phyloP scores from a whole-genome alignment of 64 coral and sea anemone genomes.

The Cladopsammia gracilis region DNA sequence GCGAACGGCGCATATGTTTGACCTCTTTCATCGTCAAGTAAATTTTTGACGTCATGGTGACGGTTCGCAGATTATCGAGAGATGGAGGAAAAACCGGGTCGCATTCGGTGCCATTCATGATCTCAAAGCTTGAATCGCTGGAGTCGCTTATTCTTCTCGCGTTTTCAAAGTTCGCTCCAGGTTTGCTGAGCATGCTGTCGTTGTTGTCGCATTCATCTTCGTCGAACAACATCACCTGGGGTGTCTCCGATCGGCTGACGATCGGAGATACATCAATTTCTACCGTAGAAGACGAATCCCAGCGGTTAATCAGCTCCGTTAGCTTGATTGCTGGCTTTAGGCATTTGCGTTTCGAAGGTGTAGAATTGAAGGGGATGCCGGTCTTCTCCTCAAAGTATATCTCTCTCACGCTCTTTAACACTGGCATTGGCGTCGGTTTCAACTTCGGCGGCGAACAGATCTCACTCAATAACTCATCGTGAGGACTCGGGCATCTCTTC shows the following conservation, averaged over 20 bases:
- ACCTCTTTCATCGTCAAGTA: constrained; percentile 77
- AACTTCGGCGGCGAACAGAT: constrained; percentile 73
- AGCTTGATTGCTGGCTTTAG: constrained; percentile 79
- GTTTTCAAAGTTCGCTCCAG: neutral
- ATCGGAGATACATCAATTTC: constrained; percentile 61
- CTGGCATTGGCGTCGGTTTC: constrained; percentile 58
- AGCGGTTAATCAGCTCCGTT: constrained; percentile 80
- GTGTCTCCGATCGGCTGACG: constrained; percentile 64
- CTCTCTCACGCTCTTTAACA: constrained; percentile 72
- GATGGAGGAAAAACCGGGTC: constrained; percentile 82
- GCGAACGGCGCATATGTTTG: constrained; percentile 72
- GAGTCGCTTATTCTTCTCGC: constrained; percentile 27
- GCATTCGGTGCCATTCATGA: constrained; percentile 39
- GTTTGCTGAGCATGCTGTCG: neutral
- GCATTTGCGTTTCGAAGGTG: constrained; percentile 78
- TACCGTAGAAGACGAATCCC: constrained; percentile 84
- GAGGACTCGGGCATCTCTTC: constrained; percentile 44
- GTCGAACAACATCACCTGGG: constrained; percentile 52
- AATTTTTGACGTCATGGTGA: constrained; percentile 85
- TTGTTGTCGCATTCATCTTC: neutral
- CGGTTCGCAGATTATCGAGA: constrained; percentile 49
- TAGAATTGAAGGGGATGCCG: constrained; percentile 31
- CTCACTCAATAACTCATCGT: constrained; percentile 77
- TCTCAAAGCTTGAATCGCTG: constrained; percentile 67
- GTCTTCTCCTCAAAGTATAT: constrained; percentile 85